Evolutionary conservation across 2,113 vertebrate genomes (phyloP), one percentile per base, ranked within the genome.

Genomic region (Colius striatus): DNA sequence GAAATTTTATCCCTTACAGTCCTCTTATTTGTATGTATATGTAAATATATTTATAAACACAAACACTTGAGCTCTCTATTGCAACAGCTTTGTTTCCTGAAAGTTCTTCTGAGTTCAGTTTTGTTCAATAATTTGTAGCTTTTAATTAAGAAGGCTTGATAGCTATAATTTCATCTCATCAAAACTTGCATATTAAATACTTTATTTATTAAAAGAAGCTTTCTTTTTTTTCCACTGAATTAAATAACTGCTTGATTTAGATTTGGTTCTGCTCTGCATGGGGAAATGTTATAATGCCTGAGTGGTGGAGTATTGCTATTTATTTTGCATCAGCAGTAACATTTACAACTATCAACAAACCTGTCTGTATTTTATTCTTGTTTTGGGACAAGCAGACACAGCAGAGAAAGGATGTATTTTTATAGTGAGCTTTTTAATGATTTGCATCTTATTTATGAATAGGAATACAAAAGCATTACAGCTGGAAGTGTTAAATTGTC

Each of bases 31-130:
- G 32, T 92, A 16, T 76, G 41, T 91, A 12, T 32, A 5, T 91
- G 5, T 93, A 78, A 72, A 84, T 94, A 78, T 97, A 95, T 96
- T 94, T 96, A 93, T 96, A 78, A 95, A 77, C 19, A 66, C 41
- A 68, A 91, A 70, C 38, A 72, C 34, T 6, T 30, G 30, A 74
- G 13, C 78, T 91, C 60, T 90, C 26, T 71, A 36, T 84, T 86
- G 22, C 50, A 88, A 21, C 26, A 43, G 25, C 43, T 90, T 71
- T 63, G 43, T 88, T 92, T 92, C 53, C 41, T 78, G 32, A 51
- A 84, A 86, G 60, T 48, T 80, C 68, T 84, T 57, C 36, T 32
- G 51, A 74, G 43, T 85, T 89, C 45, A 38, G 10, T 57, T 90
- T 94, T 88, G 43, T 86, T 95, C 85, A 86, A 14, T 84, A 65